These are phyloP conservation scores for Drosophila kanekoi DNA, from an alignment of 2,888 invertebrate species.

Conservation along the genomic window DNA sequence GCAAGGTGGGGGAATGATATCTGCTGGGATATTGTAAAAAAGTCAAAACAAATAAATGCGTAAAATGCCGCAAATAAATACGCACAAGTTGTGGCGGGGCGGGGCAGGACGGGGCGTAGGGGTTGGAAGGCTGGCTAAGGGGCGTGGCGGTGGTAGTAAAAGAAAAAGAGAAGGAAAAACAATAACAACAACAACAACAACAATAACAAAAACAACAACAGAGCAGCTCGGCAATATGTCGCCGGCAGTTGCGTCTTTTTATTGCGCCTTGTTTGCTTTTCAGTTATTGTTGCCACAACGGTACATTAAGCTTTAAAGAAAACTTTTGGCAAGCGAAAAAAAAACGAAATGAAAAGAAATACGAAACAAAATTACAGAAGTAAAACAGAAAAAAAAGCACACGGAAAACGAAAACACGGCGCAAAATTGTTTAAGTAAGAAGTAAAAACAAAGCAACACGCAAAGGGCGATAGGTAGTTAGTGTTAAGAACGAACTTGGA, in stretches of 20 bases:
- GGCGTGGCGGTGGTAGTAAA: conserved; percentile 26
- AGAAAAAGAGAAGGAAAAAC: background rate
- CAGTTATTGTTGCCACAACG: conserved; percentile 78
- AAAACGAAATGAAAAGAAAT: conserved; percentile 17
- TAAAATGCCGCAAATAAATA: conserved; percentile 82
- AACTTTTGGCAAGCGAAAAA: conserved; percentile 40
- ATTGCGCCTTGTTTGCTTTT: conserved; percentile 69
- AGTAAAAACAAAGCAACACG: conserved; percentile 51
- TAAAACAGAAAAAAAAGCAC: conserved; percentile 26
- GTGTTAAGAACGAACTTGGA: conserved; percentile 26
- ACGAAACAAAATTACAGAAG: conserved; percentile 6
- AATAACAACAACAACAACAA: background rate
- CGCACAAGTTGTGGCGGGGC: conserved; percentile 44
- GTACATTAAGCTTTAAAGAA: conserved; percentile 80
- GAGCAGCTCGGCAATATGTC: conserved; percentile 65
- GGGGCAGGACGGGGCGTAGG: background rate
- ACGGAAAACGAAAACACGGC: conserved; percentile 50
- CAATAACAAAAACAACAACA: conserved; percentile 13
- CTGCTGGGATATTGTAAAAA: conserved; percentile 52
- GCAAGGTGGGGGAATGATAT: conserved; percentile 2
- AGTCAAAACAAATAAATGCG: conserved; percentile 81
- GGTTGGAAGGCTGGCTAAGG: conserved; percentile 8
- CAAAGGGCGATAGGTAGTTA: conserved; percentile 5
- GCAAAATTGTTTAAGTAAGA: conserved; percentile 50
- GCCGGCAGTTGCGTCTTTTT: conserved; percentile 77